phyloP scores from a whole-genome alignment of 2,888 invertebrate species.

The Pseudococcus jackbeardsleyi region DNA sequence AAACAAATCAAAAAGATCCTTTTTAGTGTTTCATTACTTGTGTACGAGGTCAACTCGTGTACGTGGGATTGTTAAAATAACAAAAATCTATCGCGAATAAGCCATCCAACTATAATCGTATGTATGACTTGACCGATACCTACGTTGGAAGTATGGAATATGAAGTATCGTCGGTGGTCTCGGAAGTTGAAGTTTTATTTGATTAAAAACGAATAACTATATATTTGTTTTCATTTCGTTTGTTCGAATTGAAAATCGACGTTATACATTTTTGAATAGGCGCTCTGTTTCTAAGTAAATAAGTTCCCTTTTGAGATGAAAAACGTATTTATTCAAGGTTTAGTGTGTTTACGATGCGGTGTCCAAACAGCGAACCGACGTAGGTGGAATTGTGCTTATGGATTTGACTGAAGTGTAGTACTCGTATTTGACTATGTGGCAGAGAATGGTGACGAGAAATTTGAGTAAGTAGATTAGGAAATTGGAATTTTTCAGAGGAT shows the following conservation, averaged over 20 bases:
- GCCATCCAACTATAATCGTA: neutral
- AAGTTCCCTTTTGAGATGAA: neutral
- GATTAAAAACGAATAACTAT: neutral
- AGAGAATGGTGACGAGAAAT: too few relatives aligned
- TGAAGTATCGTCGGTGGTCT: neutral
- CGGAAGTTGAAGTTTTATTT: neutral
- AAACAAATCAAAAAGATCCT: too few relatives aligned
- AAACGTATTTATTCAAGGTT: neutral
- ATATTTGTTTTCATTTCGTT: slow-evolving; percentile 1
- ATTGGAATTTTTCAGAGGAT: too few relatives aligned
- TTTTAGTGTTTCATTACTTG: too few relatives aligned
- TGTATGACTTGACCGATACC: neutral
- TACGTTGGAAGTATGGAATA: neutral
- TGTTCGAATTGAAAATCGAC: neutral
- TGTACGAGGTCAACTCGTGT: too few relatives aligned
- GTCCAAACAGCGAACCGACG: neutral
- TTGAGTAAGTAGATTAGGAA: too few relatives aligned
- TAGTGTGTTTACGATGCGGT: neutral
- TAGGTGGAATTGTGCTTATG: neutral
- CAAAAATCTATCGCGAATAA: neutral
- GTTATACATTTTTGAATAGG: neutral
- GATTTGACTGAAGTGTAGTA: too few relatives aligned
- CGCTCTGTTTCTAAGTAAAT: slow-evolving; percentile 12
- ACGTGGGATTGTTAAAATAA: neutral
- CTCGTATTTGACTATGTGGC: too few relatives aligned